A percentile compares a stretch with the other conserved stretches of the same genome.
These are phyloP conservation scores for Scrobipalpa costella DNA, from an alignment of 2,888 invertebrate genomes.

Conservation along the genomic window DNA sequence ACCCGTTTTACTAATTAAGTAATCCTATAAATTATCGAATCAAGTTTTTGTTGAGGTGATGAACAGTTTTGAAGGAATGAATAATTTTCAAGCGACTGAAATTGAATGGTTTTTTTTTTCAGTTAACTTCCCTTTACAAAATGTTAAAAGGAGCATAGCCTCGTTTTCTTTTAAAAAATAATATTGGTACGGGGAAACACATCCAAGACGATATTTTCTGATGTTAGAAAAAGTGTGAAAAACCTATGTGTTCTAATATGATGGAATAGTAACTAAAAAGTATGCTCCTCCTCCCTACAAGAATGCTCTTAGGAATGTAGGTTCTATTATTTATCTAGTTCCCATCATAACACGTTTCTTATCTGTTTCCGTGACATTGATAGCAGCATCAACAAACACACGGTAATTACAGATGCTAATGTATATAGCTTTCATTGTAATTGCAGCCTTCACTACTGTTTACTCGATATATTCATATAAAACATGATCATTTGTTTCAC, in stretches of 20 bases:
- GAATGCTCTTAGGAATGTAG: not conserved
- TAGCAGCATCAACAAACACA: conserved; percentile 19
- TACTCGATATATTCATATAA: conserved; percentile 10
- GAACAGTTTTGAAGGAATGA: too few species aligned
- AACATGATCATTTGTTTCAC: conserved; percentile 18
- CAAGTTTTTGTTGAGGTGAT: conserved; percentile 2
- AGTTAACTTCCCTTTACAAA: too few species aligned
- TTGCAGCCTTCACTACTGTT: conserved; percentile 12
- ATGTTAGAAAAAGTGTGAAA: too few species aligned
- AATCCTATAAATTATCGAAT: conserved; percentile 1
- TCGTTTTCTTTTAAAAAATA: too few species aligned
- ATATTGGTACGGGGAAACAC: too few species aligned
- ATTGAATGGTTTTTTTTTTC: too few species aligned
- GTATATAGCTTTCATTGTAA: conserved; percentile 17
- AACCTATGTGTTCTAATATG: too few species aligned
- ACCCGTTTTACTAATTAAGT: not conserved
- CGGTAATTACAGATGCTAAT: conserved; percentile 19
- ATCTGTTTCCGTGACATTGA: conserved; percentile 22
- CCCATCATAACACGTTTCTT: conserved; percentile 11
- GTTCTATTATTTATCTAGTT: not conserved
- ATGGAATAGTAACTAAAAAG: too few species aligned
- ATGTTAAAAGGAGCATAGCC: too few species aligned
- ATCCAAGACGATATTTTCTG: too few species aligned
- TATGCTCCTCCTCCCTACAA: too few species aligned
- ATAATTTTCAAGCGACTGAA: too few species aligned